Evolutionary conservation across 2,888 invertebrate genomes (phyloP).

Genomic region (Tenthredo distinguenda): DNA sequence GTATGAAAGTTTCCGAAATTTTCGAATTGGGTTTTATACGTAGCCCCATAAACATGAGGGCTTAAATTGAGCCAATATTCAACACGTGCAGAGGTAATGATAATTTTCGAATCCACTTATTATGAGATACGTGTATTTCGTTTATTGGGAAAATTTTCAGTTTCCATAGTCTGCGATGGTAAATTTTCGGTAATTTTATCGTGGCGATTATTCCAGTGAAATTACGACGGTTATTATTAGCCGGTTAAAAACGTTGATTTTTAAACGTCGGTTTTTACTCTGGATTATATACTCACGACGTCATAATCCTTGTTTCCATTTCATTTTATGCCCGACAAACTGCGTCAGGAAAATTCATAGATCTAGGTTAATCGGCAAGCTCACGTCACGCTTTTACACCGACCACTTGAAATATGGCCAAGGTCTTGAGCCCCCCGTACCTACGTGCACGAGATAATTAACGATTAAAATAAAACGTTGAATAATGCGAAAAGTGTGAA

Average conservation of each 20-base stretch:
- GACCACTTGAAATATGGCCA: slow-evolving; percentile 56
- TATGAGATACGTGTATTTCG: neutral
- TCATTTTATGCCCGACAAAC: slow-evolving; percentile 19
- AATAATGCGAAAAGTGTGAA: neutral
- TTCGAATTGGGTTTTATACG: neutral
- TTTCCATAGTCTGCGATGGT: neutral
- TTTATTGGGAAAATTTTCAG: neutral
- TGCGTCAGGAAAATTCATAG: slow-evolving; percentile 27
- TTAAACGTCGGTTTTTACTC: neutral
- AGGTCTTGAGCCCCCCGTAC: slow-evolving; percentile 57
- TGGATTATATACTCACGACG: neutral
- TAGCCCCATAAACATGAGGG: neutral
- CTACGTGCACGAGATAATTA: slow-evolving; percentile 5
- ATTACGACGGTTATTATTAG: neutral
- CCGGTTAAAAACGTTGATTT: neutral
- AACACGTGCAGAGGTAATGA: neutral
- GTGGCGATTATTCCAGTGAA: neutral
- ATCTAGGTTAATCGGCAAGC: slow-evolving; percentile 47
- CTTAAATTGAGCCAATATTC: neutral
- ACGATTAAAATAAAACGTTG: neutral
- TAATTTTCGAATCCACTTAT: neutral
- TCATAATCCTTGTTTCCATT: slow-evolving; percentile 2
- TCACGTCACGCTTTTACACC: slow-evolving; percentile 30
- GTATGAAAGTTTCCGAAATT: neutral
- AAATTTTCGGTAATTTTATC: neutral